Evolutionary conservation across 2,113 vertebrate species (phyloP), one percentile per base, ranked within the genome.

Genomic region (chimpanzee (Pan troglodytes)): DNA sequence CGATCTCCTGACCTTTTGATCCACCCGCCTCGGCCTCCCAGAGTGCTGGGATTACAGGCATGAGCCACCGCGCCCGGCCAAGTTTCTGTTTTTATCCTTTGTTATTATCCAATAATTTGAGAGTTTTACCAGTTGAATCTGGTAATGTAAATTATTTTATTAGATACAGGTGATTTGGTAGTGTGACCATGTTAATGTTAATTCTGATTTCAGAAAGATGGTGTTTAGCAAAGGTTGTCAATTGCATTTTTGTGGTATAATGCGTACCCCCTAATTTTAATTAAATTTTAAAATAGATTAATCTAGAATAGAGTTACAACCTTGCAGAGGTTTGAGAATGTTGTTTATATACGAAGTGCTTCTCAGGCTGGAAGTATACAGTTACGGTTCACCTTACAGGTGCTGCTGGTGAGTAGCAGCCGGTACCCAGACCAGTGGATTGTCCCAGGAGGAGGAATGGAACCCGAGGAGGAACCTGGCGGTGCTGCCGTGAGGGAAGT

Each of bases 391-490:
- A 50, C 67, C 88, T 98, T 98, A 1, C 96, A 99, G 99, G 99
- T 99, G 88, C 98, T 99, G 92, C 98, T 99, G 95, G 99, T 99
- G 89, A 99, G 99, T 97, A 99, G 99, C 97, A 99, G 99, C 98
- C 99, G 99, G 64, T 99, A 99, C 57, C 99, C 99, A 78, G 99
- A 99, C 97, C 99, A 99, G 67, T 99, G 99, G 99, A 99, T 99
- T 96, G 99, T 99, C 76, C 99, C 99, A 0, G 99, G 99, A 92
- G 99, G 99, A 96, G 99, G 99, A 70, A 99, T 99, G 99, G 99
- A 99, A 97, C 99, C 99, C 1, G 99, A 99, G 97, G 99, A 99
- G 84, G 99, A 99, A 93, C 99, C 99, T 0, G 99, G 99, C 0
- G 99, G 99, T 50, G 99, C 99, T 30, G 99, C 99, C 0, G 99